phyloP scores from a whole-genome alignment of 2,888 invertebrate species.

The Andricus curvator region DNA sequence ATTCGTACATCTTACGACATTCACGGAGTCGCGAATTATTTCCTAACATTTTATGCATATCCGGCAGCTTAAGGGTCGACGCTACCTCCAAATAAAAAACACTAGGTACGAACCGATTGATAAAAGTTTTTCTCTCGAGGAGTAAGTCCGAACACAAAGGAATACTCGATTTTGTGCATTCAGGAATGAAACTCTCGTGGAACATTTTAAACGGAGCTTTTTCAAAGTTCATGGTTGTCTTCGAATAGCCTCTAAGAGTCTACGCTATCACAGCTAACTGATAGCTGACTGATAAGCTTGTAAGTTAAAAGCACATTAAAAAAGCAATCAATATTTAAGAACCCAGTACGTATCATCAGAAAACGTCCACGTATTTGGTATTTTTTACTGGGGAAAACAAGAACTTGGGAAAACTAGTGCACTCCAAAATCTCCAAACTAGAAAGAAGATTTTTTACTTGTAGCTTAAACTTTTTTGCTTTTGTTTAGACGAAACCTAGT shows the following conservation, averaged over 20 bases:
- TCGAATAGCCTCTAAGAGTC: conserved; percentile 19
- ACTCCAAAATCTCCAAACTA: conserved; percentile 28
- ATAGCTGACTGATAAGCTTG: conserved; percentile 10
- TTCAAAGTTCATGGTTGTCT: conserved; percentile 34
- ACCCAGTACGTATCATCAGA: background rate
- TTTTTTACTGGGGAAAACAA: conserved; percentile 4
- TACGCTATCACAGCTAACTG: conserved; percentile 8
- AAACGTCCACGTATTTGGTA: conserved; percentile 10
- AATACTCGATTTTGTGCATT: conserved; percentile 24
- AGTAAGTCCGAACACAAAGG: conserved; percentile 34
- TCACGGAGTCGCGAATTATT: conserved; percentile 36
- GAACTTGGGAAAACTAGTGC: conserved; percentile 28
- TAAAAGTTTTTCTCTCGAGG: conserved; percentile 23
- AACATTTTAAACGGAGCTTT: conserved; percentile 33
- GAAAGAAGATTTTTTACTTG: conserved; percentile 25
- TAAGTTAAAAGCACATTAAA: background rate
- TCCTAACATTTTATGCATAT: conserved; percentile 28
- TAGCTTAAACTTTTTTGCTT: conserved; percentile 13
- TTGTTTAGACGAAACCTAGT: conserved; percentile 16
- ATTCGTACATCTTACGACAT: conserved; percentile 40
- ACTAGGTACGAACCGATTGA: conserved; percentile 24
- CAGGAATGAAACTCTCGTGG: conserved; percentile 26
- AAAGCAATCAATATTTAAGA: conserved; percentile 25
- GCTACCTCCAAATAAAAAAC: conserved; percentile 9
- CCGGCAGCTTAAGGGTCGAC: conserved; percentile 5